Percentiles rank a stretch among this genome's conserved stretches.
Conservation (phyloP, 2,797 vertebrate genomes). For the Chelmon rostratus region DNA sequence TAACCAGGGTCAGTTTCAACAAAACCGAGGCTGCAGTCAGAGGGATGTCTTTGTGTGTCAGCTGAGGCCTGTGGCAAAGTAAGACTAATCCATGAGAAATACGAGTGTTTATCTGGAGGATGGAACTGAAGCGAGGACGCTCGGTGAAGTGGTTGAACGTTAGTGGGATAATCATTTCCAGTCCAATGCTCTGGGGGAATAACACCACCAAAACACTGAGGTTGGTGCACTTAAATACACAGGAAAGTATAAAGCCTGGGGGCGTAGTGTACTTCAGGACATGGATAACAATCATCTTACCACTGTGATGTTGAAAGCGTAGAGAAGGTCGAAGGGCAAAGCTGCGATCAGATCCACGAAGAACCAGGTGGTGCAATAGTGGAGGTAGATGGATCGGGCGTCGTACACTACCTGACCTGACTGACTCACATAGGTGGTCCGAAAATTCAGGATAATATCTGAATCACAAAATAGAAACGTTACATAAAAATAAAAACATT, state of each 20-base stretch:
- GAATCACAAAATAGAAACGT: slow-evolving; percentile 11
- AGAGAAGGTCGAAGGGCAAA: slow-evolving; percentile 96
- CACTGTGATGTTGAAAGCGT: slow-evolving; percentile 96
- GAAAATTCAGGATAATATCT: slow-evolving; percentile 97
- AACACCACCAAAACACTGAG: not conserved
- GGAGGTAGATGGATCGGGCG: slow-evolving; percentile 93
- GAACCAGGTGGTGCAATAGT: slow-evolving; percentile 97
- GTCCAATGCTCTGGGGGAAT: slow-evolving; percentile 14
- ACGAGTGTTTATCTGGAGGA: slow-evolving; percentile 25
- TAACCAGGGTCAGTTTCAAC: not conserved
- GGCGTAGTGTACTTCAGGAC: not conserved
- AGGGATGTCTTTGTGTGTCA: slow-evolving; percentile 37
- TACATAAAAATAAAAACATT: not conserved
- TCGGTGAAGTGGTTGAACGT: slow-evolving; percentile 47
- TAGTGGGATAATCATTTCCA: slow-evolving; percentile 36
- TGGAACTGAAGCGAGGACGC: slow-evolving; percentile 31
- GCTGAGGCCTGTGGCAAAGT: slow-evolving; percentile 23
- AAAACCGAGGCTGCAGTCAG: slow-evolving; percentile 17
- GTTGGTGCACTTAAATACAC: slow-evolving; percentile 6
- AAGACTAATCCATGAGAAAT: slow-evolving; percentile 34
- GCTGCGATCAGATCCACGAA: slow-evolving; percentile 95
- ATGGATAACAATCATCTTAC: slow-evolving; percentile 80
- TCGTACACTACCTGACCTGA: slow-evolving; percentile 96
- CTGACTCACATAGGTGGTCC: slow-evolving; percentile 95
- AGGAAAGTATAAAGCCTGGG: not conserved